These are phyloP conservation scores for Laticauda colubrina DNA, from an alignment of 2,113 vertebrate genomes.

Conservation along the genomic window DNA sequence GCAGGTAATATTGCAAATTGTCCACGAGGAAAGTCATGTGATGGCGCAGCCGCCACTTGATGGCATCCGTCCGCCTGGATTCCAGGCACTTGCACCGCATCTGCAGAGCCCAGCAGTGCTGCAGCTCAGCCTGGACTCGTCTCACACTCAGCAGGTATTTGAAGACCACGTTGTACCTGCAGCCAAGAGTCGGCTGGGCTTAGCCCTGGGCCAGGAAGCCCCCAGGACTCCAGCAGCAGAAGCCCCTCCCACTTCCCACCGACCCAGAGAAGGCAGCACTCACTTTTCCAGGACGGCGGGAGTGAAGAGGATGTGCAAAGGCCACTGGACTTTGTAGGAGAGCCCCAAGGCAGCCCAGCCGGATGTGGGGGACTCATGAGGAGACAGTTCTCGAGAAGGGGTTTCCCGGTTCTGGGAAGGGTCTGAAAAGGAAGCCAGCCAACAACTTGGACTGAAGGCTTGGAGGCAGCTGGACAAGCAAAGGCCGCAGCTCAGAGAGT, in stretches of 20 bases:
- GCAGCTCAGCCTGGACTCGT: conserved; percentile 92
- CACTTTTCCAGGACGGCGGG: conserved; percentile 95
- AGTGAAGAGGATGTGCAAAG: conserved; percentile 96
- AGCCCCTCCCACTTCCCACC: background rate
- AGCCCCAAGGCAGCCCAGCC: conserved; percentile 96
- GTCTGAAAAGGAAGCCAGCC: conserved; percentile 68
- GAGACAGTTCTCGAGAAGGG: conserved; percentile 87
- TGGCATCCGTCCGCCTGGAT: conserved; percentile 85
- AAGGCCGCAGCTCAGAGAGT: background rate
- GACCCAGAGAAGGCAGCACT: conserved; percentile 40
- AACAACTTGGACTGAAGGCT: background rate
- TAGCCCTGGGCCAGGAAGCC: background rate
- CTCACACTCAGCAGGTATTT: conserved; percentile 93
- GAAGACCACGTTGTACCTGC: conserved; percentile 96
- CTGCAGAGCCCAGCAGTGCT: conserved; percentile 97
- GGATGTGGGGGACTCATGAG: conserved; percentile 86
- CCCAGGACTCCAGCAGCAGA: background rate
- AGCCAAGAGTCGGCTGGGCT: background rate
- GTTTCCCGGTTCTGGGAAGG: conserved; percentile 79
- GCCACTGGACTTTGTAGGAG: conserved; percentile 97
- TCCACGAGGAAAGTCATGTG: conserved; percentile 98
- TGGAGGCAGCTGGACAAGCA: background rate
- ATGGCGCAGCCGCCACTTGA: conserved; percentile 92
- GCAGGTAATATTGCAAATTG: conserved; percentile 97
- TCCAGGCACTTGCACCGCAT: conserved; percentile 95